Evolutionary conservation across 2,797 vertebrate genomes (phyloP).

Genomic region (Chiroxiphia lanceolata): DNA sequence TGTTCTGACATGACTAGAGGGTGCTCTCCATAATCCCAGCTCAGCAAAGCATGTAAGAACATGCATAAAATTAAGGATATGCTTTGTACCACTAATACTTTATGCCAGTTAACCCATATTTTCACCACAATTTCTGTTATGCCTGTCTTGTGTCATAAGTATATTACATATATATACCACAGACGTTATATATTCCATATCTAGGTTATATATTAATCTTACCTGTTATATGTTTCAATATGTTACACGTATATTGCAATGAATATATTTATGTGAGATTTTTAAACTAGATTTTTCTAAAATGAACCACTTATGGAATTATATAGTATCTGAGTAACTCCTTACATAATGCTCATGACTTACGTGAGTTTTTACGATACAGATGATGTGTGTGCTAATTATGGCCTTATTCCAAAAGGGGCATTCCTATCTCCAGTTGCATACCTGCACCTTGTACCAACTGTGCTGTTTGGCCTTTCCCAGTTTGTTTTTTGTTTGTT

Average conservation of each 20-base stretch:
- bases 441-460: neutral
- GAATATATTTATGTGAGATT: neutral
- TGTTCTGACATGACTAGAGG: conserved; percentile 38
- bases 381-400: neutral
- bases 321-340: neutral
- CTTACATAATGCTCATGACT: neutral
- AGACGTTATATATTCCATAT: neutral
- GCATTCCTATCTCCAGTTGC: neutral
- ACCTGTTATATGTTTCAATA: neutral
- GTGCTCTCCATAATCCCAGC: conserved; percentile 19
- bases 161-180: neutral
- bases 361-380: neutral
- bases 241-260: neutral
- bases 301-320: neutral
- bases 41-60: conserved; percentile 53
- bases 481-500: neutral
- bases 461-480: neutral
- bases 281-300: neutral
- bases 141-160: neutral
- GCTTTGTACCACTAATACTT: neutral
- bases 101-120: neutral
- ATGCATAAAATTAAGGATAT: neutral
- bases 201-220: neutral
- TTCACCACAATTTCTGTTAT: neutral
- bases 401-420: neutral